These are phyloP conservation scores for Varroa destructor DNA, from an alignment of 1,140 invertebrate genomes.

Conservation along the genomic window DNA sequence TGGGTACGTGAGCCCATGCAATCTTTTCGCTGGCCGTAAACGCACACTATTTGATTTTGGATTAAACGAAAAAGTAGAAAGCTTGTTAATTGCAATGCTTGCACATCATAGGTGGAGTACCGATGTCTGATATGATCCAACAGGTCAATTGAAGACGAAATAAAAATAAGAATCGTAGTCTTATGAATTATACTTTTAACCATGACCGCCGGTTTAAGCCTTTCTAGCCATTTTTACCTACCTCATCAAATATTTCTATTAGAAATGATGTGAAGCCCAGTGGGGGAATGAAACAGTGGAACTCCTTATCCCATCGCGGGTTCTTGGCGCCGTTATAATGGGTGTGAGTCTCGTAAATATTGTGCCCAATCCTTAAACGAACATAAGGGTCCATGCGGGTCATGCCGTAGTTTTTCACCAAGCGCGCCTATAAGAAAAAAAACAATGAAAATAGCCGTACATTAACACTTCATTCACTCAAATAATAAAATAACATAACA, in stretches of 20 bases:
- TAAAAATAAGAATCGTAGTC: background rate
- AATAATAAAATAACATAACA: background rate
- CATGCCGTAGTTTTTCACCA: conserved; percentile 90
- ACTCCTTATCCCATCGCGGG: conserved; percentile 83
- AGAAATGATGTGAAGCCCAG: conserved; percentile 68
- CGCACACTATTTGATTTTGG: conserved; percentile 49
- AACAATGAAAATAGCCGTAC: conserved; percentile 29
- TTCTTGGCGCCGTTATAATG: conserved; percentile 87
- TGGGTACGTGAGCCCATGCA: conserved; percentile 67
- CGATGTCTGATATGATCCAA: no score
- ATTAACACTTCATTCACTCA: background rate
- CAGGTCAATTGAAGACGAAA: conserved; percentile 16
- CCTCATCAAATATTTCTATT: conserved; percentile 88
- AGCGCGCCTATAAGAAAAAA: conserved; percentile 53
- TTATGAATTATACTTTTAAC: no score
- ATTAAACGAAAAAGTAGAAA: conserved; percentile 21
- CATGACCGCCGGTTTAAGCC: background rate
- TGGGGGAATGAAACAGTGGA: conserved; percentile 69
- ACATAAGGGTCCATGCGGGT: conserved; percentile 93
- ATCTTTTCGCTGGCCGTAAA: conserved; percentile 90
- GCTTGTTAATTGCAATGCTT: background rate
- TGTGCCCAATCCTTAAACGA: conserved; percentile 74
- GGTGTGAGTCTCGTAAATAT: conserved; percentile 86
- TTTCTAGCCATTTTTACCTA: conserved; percentile 34
- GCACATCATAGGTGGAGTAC: no score